These are phyloP conservation scores for Furcula furcula DNA, from an alignment of 2,888 invertebrate genomes.

Conservation along the genomic window DNA sequence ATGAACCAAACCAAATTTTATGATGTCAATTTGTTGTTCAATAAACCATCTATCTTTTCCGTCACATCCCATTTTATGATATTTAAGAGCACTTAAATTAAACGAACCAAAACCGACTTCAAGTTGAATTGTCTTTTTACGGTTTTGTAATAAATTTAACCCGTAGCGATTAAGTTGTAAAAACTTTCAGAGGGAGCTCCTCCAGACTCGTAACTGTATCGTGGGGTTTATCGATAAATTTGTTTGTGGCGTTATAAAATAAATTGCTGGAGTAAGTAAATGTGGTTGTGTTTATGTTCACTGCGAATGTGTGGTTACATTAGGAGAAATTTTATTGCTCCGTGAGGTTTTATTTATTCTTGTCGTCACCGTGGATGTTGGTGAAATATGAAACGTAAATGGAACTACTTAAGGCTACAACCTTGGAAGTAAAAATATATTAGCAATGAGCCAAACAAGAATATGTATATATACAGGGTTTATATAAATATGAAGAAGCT, in stretches of 20 bases:
- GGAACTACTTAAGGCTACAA: no score
- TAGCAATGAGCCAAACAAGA: no score
- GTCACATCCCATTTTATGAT: conserved; percentile 37
- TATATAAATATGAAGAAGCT: no score
- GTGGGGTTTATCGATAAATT: conserved; percentile 24
- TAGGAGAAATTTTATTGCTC: conserved; percentile 2
- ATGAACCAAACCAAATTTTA: no score
- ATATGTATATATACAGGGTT: no score
- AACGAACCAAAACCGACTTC: conserved; percentile 34
- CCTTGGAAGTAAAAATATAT: no score
- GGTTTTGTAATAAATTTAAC: conserved; percentile 40
- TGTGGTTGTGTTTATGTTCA: conserved; percentile 9
- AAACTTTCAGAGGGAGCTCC: conserved; percentile 38
- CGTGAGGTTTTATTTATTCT: neutral
- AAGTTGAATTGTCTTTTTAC: conserved; percentile 40
- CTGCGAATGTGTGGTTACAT: conserved; percentile 9
- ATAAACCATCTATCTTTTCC: conserved; percentile 32
- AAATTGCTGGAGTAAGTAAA: conserved; percentile 16
- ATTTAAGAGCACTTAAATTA: conserved; percentile 39
- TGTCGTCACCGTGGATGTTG: neutral
- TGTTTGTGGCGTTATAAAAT: conserved; percentile 27
- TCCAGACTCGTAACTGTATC: conserved; percentile 30
- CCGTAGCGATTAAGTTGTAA: conserved; percentile 42
- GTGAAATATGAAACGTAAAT: no score
- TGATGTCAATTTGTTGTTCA: conserved; percentile 16